A percentile compares a stretch with the other conserved stretches of the same genome.
phyloP scores from a whole-genome alignment of 1,140 invertebrate species.

The Rhynchophorus ferrugineus region DNA sequence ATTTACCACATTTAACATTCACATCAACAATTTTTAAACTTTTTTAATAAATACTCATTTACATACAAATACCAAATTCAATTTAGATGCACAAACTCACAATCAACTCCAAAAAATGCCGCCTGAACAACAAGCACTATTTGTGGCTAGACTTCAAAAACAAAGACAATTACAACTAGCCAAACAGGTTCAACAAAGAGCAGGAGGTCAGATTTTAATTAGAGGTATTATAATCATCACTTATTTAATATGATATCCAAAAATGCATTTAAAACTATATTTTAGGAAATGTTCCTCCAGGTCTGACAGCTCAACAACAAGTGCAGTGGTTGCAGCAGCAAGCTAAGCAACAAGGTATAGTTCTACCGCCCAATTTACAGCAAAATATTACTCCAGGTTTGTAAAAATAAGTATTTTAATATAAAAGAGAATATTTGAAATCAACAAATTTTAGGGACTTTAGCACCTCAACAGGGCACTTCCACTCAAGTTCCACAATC shows the following conservation, averaged over 20 bases:
- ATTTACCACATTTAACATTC: too few species aligned
- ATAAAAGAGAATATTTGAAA: background rate
- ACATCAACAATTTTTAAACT: too few species aligned
- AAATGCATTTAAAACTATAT: background rate
- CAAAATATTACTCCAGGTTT: constrained; percentile 31
- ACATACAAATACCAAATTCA: too few species aligned
- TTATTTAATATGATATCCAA: too few species aligned
- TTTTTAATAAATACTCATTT: too few species aligned
- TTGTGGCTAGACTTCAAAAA: constrained; percentile 65
- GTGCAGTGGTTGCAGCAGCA: constrained; percentile 59
- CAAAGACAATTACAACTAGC: constrained; percentile 48
- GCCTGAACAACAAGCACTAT: constrained; percentile 65
- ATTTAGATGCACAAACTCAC: constrained; percentile 69
- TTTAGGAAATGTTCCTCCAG: constrained; percentile 45
- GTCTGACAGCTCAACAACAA: constrained; percentile 56
- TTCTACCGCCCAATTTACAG: constrained; percentile 37
- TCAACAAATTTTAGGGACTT: constrained; percentile 9
- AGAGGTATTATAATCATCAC: constrained; percentile 35
- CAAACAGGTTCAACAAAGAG: constrained; percentile 46
- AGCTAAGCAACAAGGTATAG: constrained; percentile 48
- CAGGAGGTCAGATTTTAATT: constrained; percentile 42
- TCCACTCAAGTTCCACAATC: constrained; percentile 22
- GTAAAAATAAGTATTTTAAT: constrained; percentile 13
- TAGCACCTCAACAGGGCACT: constrained; percentile 20
- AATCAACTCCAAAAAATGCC: constrained; percentile 77